Conservation (phyloP, 2,888 invertebrate species). For the Caenorhabditis afra region DNA sequence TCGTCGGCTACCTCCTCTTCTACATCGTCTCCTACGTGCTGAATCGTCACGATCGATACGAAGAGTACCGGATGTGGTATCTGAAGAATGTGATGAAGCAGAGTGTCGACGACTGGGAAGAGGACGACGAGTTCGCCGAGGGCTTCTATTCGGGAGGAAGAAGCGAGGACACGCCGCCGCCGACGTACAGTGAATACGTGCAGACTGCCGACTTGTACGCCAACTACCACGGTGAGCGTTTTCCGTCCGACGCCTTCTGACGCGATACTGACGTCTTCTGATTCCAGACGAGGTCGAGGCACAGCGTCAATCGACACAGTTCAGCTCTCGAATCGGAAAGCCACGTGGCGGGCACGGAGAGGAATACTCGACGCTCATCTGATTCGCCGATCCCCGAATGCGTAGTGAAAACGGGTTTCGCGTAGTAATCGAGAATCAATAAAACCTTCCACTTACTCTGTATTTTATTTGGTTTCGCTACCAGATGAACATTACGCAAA, state of each 20-base stretch:
- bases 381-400: not conserved
- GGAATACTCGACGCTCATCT: slow-evolving; percentile 40
- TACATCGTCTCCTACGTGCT: slow-evolving; percentile 44
- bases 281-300: slow-evolving; percentile 49
- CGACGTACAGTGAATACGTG: slow-evolving; percentile 64
- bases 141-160: slow-evolving; percentile 39
- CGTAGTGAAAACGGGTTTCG: not conserved
- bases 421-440: not conserved
- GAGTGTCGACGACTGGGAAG: slow-evolving; percentile 44
- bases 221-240: slow-evolving; percentile 53
- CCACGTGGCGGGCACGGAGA: slow-evolving; percentile 26
- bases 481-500: slow-evolving; percentile 3
- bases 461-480: not conserved
- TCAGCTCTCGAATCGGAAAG: slow-evolving; percentile 36
- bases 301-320: slow-evolving; percentile 21
- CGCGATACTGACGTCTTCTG: no score
- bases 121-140: slow-evolving; percentile 48
- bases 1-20: slow-evolving; percentile 56
- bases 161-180: slow-evolving; percentile 64
- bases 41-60: slow-evolving; percentile 46
- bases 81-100: slow-evolving; percentile 52
- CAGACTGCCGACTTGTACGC: slow-evolving; percentile 63
- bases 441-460: not conserved
- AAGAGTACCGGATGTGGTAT: slow-evolving; percentile 59
- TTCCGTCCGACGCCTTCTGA: no score